Percentiles rank a stretch among this genome's conserved stretches.
Evolutionary conservation across 2,797 vertebrate species (phyloP).

Genomic region (Coreius guichenoti): DNA sequence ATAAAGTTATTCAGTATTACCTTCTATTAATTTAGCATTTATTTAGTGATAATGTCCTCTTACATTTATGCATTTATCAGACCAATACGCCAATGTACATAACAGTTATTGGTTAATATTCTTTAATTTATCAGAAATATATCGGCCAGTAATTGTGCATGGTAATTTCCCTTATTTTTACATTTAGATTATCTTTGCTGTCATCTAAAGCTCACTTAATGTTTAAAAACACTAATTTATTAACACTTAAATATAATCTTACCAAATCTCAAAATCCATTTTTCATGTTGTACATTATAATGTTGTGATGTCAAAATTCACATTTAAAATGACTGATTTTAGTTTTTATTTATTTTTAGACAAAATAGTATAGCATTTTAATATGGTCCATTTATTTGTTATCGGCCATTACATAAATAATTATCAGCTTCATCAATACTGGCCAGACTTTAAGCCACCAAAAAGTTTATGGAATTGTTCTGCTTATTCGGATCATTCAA

Average conservation of each 20-base stretch:
- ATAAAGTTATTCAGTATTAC: no score
- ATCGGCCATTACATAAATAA: not conserved
- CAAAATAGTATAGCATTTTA: not conserved
- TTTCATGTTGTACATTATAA: not conserved
- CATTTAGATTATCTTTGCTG: not conserved
- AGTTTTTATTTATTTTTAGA: not conserved
- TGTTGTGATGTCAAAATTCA: not conserved
- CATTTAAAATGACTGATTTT: not conserved
- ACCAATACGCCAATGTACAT: not conserved
- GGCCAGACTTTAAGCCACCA: not conserved
- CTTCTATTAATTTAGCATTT: not conserved
- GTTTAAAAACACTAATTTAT: not conserved
- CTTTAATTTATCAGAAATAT: not conserved
- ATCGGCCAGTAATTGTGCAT: not conserved
- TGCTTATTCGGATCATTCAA: not conserved
- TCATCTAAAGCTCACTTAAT: not conserved
- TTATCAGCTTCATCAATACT: no score
- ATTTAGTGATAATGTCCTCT: not conserved
- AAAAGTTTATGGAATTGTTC: not conserved
- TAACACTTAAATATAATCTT: not conserved
- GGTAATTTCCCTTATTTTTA: not conserved
- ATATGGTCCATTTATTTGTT: not conserved
- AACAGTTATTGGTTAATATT: not conserved
- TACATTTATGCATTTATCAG: not conserved
- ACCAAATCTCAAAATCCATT: not conserved